phyloP scores from a whole-genome alignment of 2,888 invertebrate species.

The Cantharis rustica region DNA sequence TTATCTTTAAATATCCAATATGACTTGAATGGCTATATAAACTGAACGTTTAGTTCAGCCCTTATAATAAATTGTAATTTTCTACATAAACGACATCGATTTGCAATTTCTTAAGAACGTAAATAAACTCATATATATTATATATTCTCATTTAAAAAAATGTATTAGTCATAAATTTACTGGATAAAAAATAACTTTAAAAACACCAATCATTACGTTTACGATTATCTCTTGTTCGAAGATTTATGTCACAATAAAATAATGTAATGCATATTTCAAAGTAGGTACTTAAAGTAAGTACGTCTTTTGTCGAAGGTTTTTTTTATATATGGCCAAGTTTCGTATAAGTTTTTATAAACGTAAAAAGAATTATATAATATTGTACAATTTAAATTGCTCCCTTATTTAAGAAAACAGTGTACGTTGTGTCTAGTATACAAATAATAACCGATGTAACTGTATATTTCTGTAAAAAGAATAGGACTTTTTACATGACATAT shows the following conservation, averaged over 20 bases:
- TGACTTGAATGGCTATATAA: slow-evolving; percentile 3
- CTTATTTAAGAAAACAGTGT: background rate
- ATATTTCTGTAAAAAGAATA: slow-evolving; percentile 11
- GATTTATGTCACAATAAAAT: background rate
- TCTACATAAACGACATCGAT: slow-evolving; percentile 1
- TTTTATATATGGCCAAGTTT: too few relatives aligned
- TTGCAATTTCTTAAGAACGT: background rate
- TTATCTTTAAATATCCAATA: slow-evolving; percentile 25
- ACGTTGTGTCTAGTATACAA: background rate
- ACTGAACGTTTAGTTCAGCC: background rate
- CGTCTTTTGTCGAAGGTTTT: too few relatives aligned
- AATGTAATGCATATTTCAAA: background rate
- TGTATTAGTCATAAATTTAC: background rate
- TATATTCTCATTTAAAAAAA: background rate
- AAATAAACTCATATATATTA: slow-evolving; percentile 1
- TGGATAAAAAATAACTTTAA: background rate
- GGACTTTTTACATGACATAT: slow-evolving; percentile 9
- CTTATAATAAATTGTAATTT: slow-evolving; percentile 4
- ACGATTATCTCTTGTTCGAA: background rate
- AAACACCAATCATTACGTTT: background rate
- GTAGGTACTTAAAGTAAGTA: background rate
- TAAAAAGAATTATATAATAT: background rate
- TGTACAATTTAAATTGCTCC: background rate
- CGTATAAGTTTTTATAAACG: too few relatives aligned
- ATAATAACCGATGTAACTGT: background rate